Evolutionary conservation across 1,140 invertebrate species (phyloP), one percentile per base, ranked within the genome.

Genomic region (Trachymyrmex septentrionalis): DNA sequence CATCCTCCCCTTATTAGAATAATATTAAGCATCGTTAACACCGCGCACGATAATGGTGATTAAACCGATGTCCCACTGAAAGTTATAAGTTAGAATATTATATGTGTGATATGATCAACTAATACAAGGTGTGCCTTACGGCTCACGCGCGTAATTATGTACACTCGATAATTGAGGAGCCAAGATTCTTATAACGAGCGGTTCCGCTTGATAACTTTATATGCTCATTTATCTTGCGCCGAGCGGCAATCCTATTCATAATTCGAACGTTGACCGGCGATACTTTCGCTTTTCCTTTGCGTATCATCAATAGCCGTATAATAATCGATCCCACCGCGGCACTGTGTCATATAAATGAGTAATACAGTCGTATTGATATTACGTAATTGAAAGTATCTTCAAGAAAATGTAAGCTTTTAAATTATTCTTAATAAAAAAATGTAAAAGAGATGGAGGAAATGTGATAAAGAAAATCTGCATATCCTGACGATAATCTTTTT

Each of bases 271-370:
- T 21, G 30, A 69, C 50, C 30, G 27, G 9, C 53, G 30, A 57
- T 73, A 73, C 75, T 78, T 88, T 57, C 57, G 73, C 73, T 38
- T 69, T 77, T 88, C 50, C 19, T 72, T 12, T 57, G 48, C 61
- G 24, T 14, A 30, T 38, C 21, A 24, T 38, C 19, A 9, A 12
- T 63, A 76, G 75, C 63, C 64, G 87, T 76, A 64, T 90, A 82
- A 73, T 63, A 82, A 90, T 90, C 85, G 88, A 90, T 90, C 73
- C 24, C 55, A 55, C 71, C 64, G 71, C 55, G 21, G 55, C 30
- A 53, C 55, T 30, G 24, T 30, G 12, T n/a, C 67, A 14, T 27
- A 71, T 61, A 64, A 67, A 87, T 16, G 27, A 12, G 44, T 16
- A 16, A 2, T 12, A 5, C 2, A 7, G 19, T 2, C 12, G 14